These are phyloP conservation scores for Drosophila eohydei DNA, from an alignment of 2,888 invertebrate genomes.

Conservation along the genomic window DNA sequence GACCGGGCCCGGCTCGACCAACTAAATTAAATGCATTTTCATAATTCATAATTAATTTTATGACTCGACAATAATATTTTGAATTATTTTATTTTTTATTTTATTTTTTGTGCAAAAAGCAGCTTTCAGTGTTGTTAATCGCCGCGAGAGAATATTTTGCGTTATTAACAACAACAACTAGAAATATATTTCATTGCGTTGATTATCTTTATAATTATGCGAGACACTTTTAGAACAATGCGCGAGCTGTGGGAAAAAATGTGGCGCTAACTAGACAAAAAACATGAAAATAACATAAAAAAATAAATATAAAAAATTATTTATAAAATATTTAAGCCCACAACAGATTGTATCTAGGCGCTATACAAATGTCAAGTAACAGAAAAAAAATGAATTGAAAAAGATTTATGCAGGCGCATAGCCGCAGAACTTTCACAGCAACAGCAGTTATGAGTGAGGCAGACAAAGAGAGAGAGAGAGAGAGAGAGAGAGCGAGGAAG, in stretches of 20 bases:
- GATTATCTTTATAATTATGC: conserved; percentile 40
- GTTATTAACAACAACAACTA: conserved; percentile 9
- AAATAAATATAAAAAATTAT: conserved; percentile 12
- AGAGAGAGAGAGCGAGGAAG: conserved; percentile 3
- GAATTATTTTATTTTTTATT: conserved; percentile 1
- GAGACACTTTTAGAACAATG: conserved; percentile 53
- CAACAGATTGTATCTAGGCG: conserved; percentile 52
- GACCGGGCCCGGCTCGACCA: neutral
- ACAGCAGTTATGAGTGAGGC: conserved; percentile 53
- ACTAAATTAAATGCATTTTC: conserved; percentile 17
- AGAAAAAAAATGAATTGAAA: conserved; percentile 26
- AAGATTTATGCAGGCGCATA: conserved; percentile 63
- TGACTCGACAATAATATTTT: conserved; percentile 24
- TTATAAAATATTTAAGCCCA: conserved; percentile 23
- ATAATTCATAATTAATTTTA: conserved; percentile 57
- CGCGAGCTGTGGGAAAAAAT: conserved; percentile 59
- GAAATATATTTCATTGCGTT: conserved; percentile 31
- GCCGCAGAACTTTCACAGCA: conserved; percentile 73
- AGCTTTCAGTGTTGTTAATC: conserved; percentile 18
- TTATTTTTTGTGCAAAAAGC: conserved; percentile 4
- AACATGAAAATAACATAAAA: conserved; percentile 33
- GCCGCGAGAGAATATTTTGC: conserved; percentile 21
- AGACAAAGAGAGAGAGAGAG: conserved; percentile 19
- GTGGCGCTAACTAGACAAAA: conserved; percentile 57
- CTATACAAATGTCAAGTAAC: conserved; percentile 43